Evolutionary conservation across 2,888 invertebrate genomes (phyloP), one percentile per base, ranked within the genome.

Genomic region (Ptychoptera albimana): DNA sequence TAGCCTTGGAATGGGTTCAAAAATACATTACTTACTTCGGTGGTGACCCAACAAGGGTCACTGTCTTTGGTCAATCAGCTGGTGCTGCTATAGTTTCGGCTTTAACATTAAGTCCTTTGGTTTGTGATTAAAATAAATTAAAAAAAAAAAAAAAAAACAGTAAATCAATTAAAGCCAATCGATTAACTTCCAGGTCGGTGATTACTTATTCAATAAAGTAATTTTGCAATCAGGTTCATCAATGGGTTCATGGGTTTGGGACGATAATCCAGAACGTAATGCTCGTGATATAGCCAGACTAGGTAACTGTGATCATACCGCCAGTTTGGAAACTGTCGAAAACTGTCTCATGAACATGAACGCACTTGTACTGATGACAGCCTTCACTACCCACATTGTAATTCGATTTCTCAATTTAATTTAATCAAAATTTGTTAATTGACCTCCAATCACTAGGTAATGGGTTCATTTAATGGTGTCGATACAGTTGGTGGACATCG

Each of bases 211-310:
- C 51, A 63, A 66, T 41, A 59, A 64, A 37, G 67, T 61, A 1
- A 72, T 74, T 48, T 54, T 69, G 8, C 70, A 72, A 51, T 73
- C 73, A 45, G 73, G 73, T 0, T 67, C 70, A 8, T 62, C 68
- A 2, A 52, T 70, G 11, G 66, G 65, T 16, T 53, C 57, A 7
- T 73, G 72, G 71, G 67, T 68, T 0, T 58, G 66, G 4, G 68
- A 67, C 48, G 50, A 50, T 5, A 49, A 65, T 44, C 66, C 70
- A 1, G 45, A 53, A 6, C 48, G 47, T 8, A 61, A 62, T 46
- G 61, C 66, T 1, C 50, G 54, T 23, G 60, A 57, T n/a, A 63
- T 70, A 42, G 64, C 64, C 1, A 53, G 55, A 12, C 50, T 58
- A 8, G 61, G 62, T 4, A 60, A 59, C 29, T 67, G 66, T 43